Base-by-base conservation (phyloP, 2,888 invertebrate genomes). In the Thecocarcelia acutangulata region DNA sequence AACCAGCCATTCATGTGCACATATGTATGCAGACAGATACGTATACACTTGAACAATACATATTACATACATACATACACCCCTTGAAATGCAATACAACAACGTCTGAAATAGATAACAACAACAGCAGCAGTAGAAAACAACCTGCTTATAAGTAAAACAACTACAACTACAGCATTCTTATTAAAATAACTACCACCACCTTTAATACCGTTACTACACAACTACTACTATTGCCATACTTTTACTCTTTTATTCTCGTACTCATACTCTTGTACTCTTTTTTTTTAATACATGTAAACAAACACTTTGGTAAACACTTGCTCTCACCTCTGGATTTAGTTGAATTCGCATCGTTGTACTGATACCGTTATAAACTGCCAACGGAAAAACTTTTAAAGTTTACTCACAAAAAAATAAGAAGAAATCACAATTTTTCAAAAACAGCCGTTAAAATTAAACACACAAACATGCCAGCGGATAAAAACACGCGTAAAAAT, bases 341-440 rank as follows among this genome's bases (percentile, higher is more conserved):
- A 82, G 82, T 82, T 79, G 82, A 78, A 78, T 50, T 82, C 78
- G 74, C 82, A 79, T 75, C 80, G 83, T 80, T 72, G 68, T 63
- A 64, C 74, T 70, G 78, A 68, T 82, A 81, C 77, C 81, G 77
- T 77, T 68, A 66, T 66, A 75, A 78, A 75, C 70, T 64, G 66
- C 58, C 75, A 74, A 79, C 78, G 78, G 72, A 63, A 73, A 73
- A 79, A 66, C 21, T 46, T 33, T 33, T 33, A 12, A 61, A 61
- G 5, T 19, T 21, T 11, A 66, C 69, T 17, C 19, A 40, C 15
- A 24, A 42, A 24, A 59, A n/a, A 9, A 13, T 6, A 1, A 42
- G 9, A 28, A 15, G n/a, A 15, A 54, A 54, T 28, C 0, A 1
- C 12, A 15, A 15, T 24, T 50, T 24, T 17, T 52, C 15, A 52